A percentile compares a stretch with the other conserved stretches of the same genome.
Conservation (phyloP, 2,888 invertebrate species). For the Ochlodes sylvanus region DNA sequence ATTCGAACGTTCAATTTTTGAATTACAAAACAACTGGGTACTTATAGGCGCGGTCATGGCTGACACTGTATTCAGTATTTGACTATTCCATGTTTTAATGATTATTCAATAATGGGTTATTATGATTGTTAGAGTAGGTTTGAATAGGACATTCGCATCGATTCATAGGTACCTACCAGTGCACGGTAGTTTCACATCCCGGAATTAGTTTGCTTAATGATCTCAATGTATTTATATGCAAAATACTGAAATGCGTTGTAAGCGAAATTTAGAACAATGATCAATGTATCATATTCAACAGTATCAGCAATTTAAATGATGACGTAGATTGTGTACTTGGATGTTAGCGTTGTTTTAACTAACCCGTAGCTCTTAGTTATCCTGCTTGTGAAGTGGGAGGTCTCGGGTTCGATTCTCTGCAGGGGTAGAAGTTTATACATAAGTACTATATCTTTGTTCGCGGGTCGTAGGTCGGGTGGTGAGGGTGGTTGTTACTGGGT, state of each 20-base stretch:
- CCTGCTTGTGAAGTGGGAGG: too few species aligned
- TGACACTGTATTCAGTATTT: not conserved
- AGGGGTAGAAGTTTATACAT: too few species aligned
- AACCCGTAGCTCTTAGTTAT: too few species aligned
- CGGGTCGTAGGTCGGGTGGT: too few species aligned
- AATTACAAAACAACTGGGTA: too few species aligned
- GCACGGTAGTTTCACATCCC: constrained; percentile 7
- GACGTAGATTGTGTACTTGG: not conserved
- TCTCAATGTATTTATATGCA: constrained; percentile 50
- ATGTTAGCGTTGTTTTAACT: too few species aligned
- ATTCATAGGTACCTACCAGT: too few species aligned
- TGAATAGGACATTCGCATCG: not conserved
- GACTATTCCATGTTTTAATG: not conserved
- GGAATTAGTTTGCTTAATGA: constrained; percentile 55
- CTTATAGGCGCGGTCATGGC: too few species aligned
- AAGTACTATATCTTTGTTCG: too few species aligned
- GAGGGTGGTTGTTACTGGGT: too few species aligned
- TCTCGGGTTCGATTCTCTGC: too few species aligned
- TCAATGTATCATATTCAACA: not conserved
- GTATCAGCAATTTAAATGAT: not conserved
- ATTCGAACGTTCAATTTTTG: too few species aligned
- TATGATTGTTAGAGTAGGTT: not conserved
- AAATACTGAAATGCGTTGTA: constrained; percentile 46
- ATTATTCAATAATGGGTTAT: not conserved
- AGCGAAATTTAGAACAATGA: constrained; percentile 45